phyloP scores from a whole-genome alignment of 2,797 vertebrate genomes.

The Helostoma temminkii region DNA sequence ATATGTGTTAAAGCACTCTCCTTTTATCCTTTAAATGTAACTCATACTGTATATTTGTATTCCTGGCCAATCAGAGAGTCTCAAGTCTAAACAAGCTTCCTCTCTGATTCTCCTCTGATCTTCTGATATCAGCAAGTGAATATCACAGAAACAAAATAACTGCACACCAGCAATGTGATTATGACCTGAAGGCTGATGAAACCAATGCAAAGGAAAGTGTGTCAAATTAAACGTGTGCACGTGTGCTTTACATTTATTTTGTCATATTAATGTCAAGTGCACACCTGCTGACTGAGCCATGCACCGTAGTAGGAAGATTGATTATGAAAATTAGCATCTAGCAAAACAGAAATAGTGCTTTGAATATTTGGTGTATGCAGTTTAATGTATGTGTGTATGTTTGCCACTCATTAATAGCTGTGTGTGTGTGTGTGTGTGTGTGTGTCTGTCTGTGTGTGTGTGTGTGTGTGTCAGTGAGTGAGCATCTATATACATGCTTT shows the following conservation, averaged over 20 bases:
- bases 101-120: slow-evolving; percentile 31
- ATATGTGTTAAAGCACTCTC: neutral
- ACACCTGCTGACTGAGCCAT: neutral
- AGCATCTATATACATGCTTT: too few species aligned
- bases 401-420: neutral
- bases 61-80: slow-evolving; percentile 8
- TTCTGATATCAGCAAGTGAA: slow-evolving; percentile 20
- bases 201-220: slow-evolving; percentile 7
- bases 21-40: slow-evolving; percentile 14
- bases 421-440: too few species aligned
- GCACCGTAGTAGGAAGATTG: neutral
- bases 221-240: slow-evolving; percentile 27
- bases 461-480: too few species aligned
- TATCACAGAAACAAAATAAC: neutral
- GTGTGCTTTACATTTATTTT: slow-evolving; percentile 20
- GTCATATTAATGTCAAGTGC: neutral
- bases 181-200: slow-evolving; percentile 10
- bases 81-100: slow-evolving; percentile 6
- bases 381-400: neutral
- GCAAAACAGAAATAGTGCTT: neutral
- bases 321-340: slow-evolving; percentile 1
- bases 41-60: neutral
- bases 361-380: slow-evolving; percentile 4
- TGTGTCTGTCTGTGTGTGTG: too few species aligned
- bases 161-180: neutral